A percentile compares a stretch with the other conserved stretches of the same genome.
These are phyloP conservation scores for Drosophila pruinosa DNA, from an alignment of 1,140 invertebrate species.

Conservation along the genomic window DNA sequence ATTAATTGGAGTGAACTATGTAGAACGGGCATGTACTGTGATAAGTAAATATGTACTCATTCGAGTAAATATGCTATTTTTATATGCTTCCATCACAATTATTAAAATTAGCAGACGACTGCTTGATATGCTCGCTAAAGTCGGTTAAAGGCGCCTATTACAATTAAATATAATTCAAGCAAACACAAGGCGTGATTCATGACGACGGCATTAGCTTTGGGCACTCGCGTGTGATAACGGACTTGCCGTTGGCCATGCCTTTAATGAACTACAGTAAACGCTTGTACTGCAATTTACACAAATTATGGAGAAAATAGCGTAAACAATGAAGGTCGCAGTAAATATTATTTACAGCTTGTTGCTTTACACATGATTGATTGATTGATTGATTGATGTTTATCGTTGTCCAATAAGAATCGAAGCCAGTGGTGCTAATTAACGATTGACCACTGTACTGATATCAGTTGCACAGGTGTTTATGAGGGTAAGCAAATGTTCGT, in stretches of 20 bases:
- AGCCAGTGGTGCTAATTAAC: neutral
- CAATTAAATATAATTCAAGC: constrained; percentile 14
- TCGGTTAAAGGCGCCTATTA: constrained; percentile 21
- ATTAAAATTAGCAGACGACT: constrained; percentile 29
- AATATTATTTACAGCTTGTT: neutral
- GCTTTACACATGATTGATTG: neutral
- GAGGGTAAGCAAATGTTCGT: neutral
- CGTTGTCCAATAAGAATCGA: neutral
- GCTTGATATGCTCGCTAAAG: constrained; percentile 21
- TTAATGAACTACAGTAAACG: constrained; percentile 19
- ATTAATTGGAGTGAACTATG: neutral
- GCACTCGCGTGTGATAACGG: constrained; percentile 26
- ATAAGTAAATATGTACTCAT: neutral
- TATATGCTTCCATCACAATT: constrained; percentile 12
- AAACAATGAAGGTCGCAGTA: neutral
- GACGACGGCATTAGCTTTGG: neutral
- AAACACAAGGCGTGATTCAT: constrained; percentile 27
- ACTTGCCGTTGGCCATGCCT: neutral
- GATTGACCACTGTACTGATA: constrained; percentile 12
- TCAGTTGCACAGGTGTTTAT: constrained; percentile 36
- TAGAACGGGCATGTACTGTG: neutral
- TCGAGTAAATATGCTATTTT: neutral
- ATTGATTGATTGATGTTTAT: neutral
- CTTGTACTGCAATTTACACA: neutral
- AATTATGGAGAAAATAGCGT: neutral